These are phyloP conservation scores for Copidosoma floridanum DNA, from an alignment of 1,140 invertebrate species.

Conservation along the genomic window DNA sequence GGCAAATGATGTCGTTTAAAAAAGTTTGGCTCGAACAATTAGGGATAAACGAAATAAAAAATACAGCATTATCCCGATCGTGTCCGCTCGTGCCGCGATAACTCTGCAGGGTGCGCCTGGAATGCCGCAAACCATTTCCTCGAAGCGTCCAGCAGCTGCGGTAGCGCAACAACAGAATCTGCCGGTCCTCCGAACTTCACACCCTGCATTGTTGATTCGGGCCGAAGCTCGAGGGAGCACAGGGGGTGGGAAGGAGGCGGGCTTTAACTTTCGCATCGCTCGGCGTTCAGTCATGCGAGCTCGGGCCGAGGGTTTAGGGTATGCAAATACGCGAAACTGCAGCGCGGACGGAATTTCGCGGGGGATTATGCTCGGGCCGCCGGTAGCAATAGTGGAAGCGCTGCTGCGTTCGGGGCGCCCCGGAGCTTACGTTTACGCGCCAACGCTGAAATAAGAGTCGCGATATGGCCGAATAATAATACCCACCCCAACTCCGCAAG, in stretches of 20 bases:
- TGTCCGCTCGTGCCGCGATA: too few relatives aligned
- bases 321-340: constrained; percentile 37
- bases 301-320: constrained; percentile 13
- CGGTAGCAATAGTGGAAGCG: too few relatives aligned
- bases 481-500: too few relatives aligned
- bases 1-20: too few relatives aligned
- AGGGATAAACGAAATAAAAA: too few relatives aligned
- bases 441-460: constrained; percentile 10
- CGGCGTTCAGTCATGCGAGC: neutral
- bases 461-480: constrained; percentile 16
- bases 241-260: neutral
- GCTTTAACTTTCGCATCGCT: constrained; percentile 12
- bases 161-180: too few relatives aligned
- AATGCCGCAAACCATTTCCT: too few relatives aligned
- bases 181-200: too few relatives aligned
- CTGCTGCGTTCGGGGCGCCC: constrained; percentile 23
- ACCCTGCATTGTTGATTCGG: constrained; percentile 17
- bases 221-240: neutral
- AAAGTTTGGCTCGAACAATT: too few relatives aligned
- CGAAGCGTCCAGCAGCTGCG: too few relatives aligned
- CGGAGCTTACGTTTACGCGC: constrained; percentile 35
- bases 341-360: constrained; percentile 25
- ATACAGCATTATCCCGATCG: too few relatives aligned
- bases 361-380: constrained; percentile 22
- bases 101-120: too few relatives aligned